Evolutionary conservation across 2,797 vertebrate species (phyloP), one percentile per base, ranked within the genome.

Genomic region (Molothrus aeneus): DNA sequence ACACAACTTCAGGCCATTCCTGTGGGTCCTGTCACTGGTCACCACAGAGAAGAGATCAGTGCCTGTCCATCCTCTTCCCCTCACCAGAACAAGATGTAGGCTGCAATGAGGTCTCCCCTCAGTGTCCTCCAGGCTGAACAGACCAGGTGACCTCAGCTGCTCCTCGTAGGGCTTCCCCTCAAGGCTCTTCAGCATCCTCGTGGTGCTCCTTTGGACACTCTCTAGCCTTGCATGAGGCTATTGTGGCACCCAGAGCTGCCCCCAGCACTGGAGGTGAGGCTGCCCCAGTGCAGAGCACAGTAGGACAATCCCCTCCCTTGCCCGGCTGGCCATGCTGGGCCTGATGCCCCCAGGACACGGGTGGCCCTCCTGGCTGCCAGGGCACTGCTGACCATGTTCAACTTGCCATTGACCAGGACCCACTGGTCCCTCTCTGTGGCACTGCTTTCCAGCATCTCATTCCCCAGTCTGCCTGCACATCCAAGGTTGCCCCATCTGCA

Each of bases 391-490:
- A 2, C 3, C 16, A 2, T 1, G 10, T 17, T 38, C 19, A n/a
- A 0, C 38, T 51, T 45, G 17, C 5, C 13, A 11, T 0, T 0
- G 5, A 7, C 25, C 14, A 31, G n/a, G 53, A 18, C 14, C 28
- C 3, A 1, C 9, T 10, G 6, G 5, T 21, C 9, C 17, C 31
- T 81, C 19, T 61, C 26, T 21, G 5, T 68, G 63, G 4, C 7
- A 18, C 21, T 42, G 21, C 48, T 74, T 31, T 48, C 4, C 26
- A 74, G 9, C 10, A 5, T 54, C 21, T 68, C 31, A 14, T 75
- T 69, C 0, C 31, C 4, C 48, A 48, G 12, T 28, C 13, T 69
- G 21, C 48, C 15, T 34, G 13, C 5, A 24, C 22, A 24, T 61
- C 22, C 18, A 36, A 4, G 11, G 9, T 4, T 81, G 21, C 15